Conservation (phyloP, 2,888 invertebrate genomes). For the Diplolepis rosae region DNA sequence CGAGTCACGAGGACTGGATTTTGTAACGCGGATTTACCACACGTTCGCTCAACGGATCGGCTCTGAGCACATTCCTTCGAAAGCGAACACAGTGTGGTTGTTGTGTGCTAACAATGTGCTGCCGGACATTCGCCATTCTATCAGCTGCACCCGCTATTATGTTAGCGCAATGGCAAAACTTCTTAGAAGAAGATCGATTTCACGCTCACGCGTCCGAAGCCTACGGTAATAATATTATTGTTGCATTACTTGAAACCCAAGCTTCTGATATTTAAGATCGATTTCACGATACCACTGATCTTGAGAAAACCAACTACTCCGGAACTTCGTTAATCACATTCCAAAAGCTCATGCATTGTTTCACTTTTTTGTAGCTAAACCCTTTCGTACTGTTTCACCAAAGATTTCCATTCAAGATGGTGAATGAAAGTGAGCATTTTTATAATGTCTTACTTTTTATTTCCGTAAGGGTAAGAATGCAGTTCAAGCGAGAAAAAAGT, state of each 20-base stretch:
- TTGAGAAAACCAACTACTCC: background rate
- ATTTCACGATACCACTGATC: background rate
- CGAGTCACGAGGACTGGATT: constrained; percentile 26
- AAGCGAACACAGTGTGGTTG: constrained; percentile 57
- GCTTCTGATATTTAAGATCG: background rate
- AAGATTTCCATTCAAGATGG: no score
- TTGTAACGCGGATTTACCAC: constrained; percentile 14
- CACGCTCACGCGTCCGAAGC: constrained; percentile 23
- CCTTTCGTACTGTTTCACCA: no score
- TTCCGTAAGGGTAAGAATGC: no score
- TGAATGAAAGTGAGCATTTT: no score
- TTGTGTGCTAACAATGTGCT: constrained; percentile 60
- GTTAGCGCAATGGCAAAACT: constrained; percentile 13
- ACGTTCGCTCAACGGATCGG: constrained; percentile 25
- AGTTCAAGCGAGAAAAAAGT: no score
- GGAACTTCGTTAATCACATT: no score
- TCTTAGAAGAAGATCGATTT: constrained; percentile 28
- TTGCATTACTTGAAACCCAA: constrained; percentile 26
- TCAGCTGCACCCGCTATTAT: constrained; percentile 30
- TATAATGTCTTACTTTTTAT: no score
- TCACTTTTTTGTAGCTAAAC: no score
- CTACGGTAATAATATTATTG: constrained; percentile 17
- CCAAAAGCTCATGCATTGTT: no score
- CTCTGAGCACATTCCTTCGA: constrained; percentile 55
- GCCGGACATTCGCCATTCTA: constrained; percentile 27